Percentiles rank a stretch among this genome's conserved stretches.
phyloP scores from a whole-genome alignment of 2,797 vertebrate species.

The Pseudomugil gertrudae region DNA sequence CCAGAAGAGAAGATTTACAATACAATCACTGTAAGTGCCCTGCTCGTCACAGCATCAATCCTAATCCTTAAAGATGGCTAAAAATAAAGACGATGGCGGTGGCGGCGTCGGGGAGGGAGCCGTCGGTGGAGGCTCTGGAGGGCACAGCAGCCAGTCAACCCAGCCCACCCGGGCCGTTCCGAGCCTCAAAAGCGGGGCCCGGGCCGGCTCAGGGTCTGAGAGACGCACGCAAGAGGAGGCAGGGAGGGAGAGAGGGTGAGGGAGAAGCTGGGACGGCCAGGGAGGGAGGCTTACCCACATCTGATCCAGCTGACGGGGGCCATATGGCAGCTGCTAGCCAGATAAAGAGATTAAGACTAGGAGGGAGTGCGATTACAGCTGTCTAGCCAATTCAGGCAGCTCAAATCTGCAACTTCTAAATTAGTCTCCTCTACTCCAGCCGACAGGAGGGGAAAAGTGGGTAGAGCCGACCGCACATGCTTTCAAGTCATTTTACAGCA shows the following conservation, averaged over 20 bases:
- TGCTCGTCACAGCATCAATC: slow-evolving; percentile 99
- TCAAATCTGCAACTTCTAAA: slow-evolving; percentile 99
- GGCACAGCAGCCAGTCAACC: slow-evolving; percentile 56
- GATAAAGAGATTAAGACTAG: slow-evolving; percentile 99
- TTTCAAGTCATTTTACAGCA: slow-evolving; percentile 69
- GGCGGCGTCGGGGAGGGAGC: slow-evolving; percentile 80
- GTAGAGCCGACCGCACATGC: slow-evolving; percentile 58
- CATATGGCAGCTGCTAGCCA: slow-evolving; percentile 99
- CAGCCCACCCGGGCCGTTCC: slow-evolving; percentile 35
- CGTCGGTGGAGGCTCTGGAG: slow-evolving; percentile 62
- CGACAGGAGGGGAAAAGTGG: slow-evolving; percentile 69
- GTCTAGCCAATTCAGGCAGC: slow-evolving; percentile 99
- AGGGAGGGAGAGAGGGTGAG: slow-evolving; percentile 72
- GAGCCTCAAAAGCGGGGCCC: no score
- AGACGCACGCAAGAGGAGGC: slow-evolving; percentile 70
- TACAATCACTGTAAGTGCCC: slow-evolving; percentile 99
- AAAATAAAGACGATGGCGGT: slow-evolving; percentile 99
- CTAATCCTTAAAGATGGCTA: slow-evolving; percentile 99
- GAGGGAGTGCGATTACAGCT: slow-evolving; percentile 99
- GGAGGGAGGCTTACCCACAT: slow-evolving; percentile 99
- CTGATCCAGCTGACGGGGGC: slow-evolving; percentile 99
- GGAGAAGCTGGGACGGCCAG: slow-evolving; percentile 83
- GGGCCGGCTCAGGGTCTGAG: slow-evolving; percentile 56
- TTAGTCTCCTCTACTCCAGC: slow-evolving; percentile 92
- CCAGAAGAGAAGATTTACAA: slow-evolving; percentile 93